These are phyloP conservation scores for Drosophila biarmipes DNA, from an alignment of 1,140 invertebrate genomes.

Conservation along the genomic window DNA sequence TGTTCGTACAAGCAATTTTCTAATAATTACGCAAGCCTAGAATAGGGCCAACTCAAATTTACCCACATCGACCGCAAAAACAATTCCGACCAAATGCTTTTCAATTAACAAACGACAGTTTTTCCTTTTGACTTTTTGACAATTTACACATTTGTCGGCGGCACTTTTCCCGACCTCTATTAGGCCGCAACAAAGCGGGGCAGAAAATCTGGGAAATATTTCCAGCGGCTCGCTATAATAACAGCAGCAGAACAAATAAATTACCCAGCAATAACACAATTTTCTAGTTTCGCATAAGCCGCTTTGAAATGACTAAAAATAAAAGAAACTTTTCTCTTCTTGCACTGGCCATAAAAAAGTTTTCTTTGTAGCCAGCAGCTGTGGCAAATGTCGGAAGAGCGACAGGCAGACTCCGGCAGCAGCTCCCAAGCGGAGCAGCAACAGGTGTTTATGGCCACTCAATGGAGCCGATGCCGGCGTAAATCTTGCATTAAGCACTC, in stretches of 20 bases:
- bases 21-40: constrained; percentile 30
- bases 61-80: constrained; percentile 39
- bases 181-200: constrained; percentile 17
- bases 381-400: constrained; percentile 30
- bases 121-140: constrained; percentile 56
- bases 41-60: constrained; percentile 27
- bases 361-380: constrained; percentile 55
- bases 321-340: constrained; percentile 31
- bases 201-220: constrained; percentile 38
- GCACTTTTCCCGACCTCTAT: constrained; percentile 19
- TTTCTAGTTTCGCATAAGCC: constrained; percentile 43
- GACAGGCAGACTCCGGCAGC: constrained; percentile 20
- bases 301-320: constrained; percentile 51
- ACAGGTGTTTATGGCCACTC: constrained; percentile 73
- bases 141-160: constrained; percentile 53
- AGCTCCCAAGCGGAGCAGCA: constrained; percentile 32
- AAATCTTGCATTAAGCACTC: constrained; percentile 73
- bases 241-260: constrained; percentile 34
- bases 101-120: constrained; percentile 74
- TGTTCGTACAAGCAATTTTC: constrained; percentile 8
- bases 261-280: constrained; percentile 35
- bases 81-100: constrained; percentile 51
- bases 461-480: constrained; percentile 65
- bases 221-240: constrained; percentile 40
- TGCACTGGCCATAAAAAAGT: constrained; percentile 49